Evolutionary conservation across 2,888 invertebrate species (phyloP).

Genomic region (Cynaeus angustus): DNA sequence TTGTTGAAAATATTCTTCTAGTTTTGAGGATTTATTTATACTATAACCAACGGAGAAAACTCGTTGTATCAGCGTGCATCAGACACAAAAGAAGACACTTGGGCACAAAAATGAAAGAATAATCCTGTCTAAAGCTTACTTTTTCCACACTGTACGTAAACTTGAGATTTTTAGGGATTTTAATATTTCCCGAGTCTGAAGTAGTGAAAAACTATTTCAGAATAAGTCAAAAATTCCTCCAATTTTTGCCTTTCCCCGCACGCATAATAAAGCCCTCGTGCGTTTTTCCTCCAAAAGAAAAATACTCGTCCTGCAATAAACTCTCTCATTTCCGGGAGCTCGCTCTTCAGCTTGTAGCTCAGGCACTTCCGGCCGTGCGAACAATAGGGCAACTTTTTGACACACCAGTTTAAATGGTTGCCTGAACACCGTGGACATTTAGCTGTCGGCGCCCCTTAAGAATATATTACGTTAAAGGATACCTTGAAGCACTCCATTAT

Average conservation of each 20-base stretch:
- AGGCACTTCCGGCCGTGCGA: slow-evolving; percentile 8
- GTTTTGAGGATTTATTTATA: background rate
- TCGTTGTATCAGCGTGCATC: background rate
- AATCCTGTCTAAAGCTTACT: no score
- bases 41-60: background rate
- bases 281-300: background rate
- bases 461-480: slow-evolving; percentile 29
- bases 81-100: no score
- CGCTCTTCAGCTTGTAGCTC: background rate
- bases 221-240: no score
- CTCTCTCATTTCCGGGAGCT: slow-evolving; percentile 10
- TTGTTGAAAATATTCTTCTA: background rate
- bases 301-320: slow-evolving; percentile 10
- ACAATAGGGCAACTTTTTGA: slow-evolving; percentile 23
- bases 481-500: slow-evolving; percentile 46
- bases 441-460: slow-evolving; percentile 11
- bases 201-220: no score
- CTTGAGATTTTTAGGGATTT: no score
- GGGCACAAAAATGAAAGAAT: no score
- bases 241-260: background rate
- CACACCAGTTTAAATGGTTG: slow-evolving; percentile 23
- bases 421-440: slow-evolving; percentile 10
- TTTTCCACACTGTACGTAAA: no score
- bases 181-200: no score
- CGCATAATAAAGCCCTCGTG: background rate